Evolutionary conservation across 1,140 invertebrate genomes (phyloP).

Genomic region (Samia ricini): DNA sequence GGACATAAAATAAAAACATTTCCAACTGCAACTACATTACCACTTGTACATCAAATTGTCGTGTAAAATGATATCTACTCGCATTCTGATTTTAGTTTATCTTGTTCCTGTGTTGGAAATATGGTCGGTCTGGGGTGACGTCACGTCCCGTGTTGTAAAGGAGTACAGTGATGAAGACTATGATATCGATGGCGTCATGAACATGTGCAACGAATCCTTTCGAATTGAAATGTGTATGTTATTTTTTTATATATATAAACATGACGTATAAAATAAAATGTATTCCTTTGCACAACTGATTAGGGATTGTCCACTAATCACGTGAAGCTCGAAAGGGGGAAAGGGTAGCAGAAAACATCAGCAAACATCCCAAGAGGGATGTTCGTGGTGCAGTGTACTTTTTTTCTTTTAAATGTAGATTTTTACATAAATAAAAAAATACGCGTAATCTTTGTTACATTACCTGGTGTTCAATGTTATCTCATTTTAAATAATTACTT

Average conservation of each 20-base stretch:
- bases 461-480: no score
- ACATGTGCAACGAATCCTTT: constrained; percentile 58
- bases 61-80: not conserved
- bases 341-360: no score
- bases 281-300: no score
- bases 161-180: constrained; percentile 28
- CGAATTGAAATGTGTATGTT: constrained; percentile 56
- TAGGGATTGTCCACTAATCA: no score
- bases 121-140: not conserved
- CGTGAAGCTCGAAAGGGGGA: no score
- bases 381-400: no score
- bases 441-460: no score
- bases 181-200: constrained; percentile 34
- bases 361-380: no score
- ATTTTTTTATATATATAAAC: not conserved
- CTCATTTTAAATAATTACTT: no score
- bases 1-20: not conserved
- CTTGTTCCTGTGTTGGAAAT: not conserved
- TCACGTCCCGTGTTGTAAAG: not conserved
- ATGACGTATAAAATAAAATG: no score
- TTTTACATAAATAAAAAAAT: no score
- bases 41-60: not conserved
- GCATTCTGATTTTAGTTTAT: not conserved
- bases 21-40: not conserved
- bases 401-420: no score